Percentiles rank a stretch among this genome's conserved stretches.
phyloP scores from a whole-genome alignment of 2,797 vertebrate species.

The Mus spretus region DNA sequence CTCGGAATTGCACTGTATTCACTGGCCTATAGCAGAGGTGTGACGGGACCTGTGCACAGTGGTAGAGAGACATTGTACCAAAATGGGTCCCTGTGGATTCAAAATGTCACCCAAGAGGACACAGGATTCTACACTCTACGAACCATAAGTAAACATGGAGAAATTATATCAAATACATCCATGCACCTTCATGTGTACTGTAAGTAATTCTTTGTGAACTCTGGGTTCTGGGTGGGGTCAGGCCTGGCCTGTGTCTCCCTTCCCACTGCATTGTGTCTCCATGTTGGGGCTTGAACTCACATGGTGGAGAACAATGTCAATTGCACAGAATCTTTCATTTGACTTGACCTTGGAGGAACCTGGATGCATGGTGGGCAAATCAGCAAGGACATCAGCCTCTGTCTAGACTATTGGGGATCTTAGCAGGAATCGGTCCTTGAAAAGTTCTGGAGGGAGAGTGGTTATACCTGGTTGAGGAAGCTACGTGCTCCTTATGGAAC shows the following conservation, averaged over 20 bases:
- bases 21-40: fast-evolving
- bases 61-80: background rate
- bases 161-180: background rate
- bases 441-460: background rate
- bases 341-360: background rate
- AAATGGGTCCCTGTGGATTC: background rate
- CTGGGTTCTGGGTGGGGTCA: background rate
- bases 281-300: too few species aligned
- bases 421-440: background rate
- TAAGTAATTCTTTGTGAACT: background rate
- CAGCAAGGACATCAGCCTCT: background rate
- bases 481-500: background rate
- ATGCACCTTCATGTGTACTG: background rate
- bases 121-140: background rate
- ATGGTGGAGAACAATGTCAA: background rate
- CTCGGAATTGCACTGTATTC: background rate
- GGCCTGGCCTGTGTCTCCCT: background rate
- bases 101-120: background rate
- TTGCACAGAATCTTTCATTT: background rate
- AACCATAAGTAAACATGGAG: background rate
- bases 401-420: background rate
- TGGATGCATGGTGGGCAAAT: too few species aligned
- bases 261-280: too few species aligned
- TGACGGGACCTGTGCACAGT: background rate
- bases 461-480: background rate